Evolutionary conservation across 1,140 invertebrate species (phyloP).

Genomic region (Aphaenogaster ashmeadi): DNA sequence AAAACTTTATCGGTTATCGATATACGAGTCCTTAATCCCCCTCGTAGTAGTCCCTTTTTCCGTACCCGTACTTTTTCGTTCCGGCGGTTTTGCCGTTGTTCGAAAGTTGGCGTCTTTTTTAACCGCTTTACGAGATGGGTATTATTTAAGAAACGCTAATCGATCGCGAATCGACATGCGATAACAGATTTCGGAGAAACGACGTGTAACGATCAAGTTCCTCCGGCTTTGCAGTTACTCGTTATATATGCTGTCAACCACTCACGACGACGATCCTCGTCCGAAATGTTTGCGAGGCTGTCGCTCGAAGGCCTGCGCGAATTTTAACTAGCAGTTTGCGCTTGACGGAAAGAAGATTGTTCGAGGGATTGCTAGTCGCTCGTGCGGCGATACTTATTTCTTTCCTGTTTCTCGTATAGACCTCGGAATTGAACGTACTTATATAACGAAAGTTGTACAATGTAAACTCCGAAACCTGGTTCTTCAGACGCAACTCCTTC

Average conservation of each 20-base stretch:
- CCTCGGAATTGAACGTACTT: slow-evolving; percentile 17
- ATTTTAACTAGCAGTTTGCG: slow-evolving; percentile 53
- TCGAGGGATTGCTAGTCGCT: slow-evolving; percentile 19
- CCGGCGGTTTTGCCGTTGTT: not conserved
- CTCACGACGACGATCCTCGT: not conserved
- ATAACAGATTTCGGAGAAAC: not conserved
- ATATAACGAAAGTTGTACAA: slow-evolving; percentile 10
- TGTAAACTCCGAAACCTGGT: not conserved
- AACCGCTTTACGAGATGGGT: not conserved
- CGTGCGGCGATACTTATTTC: slow-evolving; percentile 30
- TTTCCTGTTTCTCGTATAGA: not conserved
- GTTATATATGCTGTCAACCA: not conserved
- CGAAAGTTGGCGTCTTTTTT: not conserved
- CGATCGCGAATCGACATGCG: not conserved
- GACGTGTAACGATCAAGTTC: not conserved
- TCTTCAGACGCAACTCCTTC: not conserved
- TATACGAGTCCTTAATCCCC: slow-evolving; percentile 17
- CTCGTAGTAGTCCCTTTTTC: not conserved
- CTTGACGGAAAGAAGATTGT: slow-evolving; percentile 45
- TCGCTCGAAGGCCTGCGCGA: slow-evolving; percentile 28
- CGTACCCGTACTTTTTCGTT: not conserved
- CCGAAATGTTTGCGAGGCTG: slow-evolving; percentile 16
- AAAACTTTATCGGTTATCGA: slow-evolving; percentile 36
- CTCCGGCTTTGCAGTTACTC: not conserved
- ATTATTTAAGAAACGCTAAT: not conserved